Evolutionary conservation across 2,888 invertebrate genomes (phyloP).

Genomic region (Augochlorella aurata): DNA sequence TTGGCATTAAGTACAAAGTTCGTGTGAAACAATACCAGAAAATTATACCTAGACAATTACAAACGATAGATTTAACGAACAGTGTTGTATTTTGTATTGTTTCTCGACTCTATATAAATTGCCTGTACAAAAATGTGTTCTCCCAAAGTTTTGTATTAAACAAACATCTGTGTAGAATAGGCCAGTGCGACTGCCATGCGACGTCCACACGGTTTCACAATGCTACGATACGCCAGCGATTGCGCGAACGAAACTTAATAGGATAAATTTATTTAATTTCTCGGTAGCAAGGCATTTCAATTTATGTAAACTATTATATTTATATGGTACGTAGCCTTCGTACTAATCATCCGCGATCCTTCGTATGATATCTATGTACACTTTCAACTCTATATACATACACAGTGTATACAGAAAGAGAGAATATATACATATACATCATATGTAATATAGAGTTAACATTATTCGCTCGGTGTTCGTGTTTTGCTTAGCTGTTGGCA

Average conservation of each 20-base stretch:
- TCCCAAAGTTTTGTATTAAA: slow-evolving; percentile 30
- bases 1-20: slow-evolving; percentile 7
- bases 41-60: slow-evolving; percentile 15
- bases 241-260: slow-evolving; percentile 10
- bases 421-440: not conserved
- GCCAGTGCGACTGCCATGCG: slow-evolving; percentile 40
- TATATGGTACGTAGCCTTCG: slow-evolving; percentile 1
- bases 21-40: not conserved
- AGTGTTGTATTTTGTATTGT: slow-evolving; percentile 9
- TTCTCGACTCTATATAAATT: slow-evolving; percentile 33
- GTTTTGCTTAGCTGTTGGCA: slow-evolving; percentile 23
- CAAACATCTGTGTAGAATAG: slow-evolving; percentile 43
- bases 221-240: slow-evolving; percentile 18
- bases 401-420: not conserved
- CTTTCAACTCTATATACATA: slow-evolving; percentile 27
- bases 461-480: slow-evolving; percentile 14
- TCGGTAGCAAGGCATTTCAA: slow-evolving; percentile 49
- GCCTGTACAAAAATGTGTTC: slow-evolving; percentile 47
- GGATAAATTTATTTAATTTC: slow-evolving; percentile 33
- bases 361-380: slow-evolving; percentile 27
- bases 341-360: slow-evolving; percentile 17
- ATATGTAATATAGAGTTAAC: not conserved
- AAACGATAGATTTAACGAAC: slow-evolving; percentile 29
- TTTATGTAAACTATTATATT: slow-evolving; percentile 35
- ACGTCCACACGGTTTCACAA: slow-evolving; percentile 15